Conservation (phyloP, 2,888 invertebrate genomes). For the Orchesellides sinensis region DNA sequence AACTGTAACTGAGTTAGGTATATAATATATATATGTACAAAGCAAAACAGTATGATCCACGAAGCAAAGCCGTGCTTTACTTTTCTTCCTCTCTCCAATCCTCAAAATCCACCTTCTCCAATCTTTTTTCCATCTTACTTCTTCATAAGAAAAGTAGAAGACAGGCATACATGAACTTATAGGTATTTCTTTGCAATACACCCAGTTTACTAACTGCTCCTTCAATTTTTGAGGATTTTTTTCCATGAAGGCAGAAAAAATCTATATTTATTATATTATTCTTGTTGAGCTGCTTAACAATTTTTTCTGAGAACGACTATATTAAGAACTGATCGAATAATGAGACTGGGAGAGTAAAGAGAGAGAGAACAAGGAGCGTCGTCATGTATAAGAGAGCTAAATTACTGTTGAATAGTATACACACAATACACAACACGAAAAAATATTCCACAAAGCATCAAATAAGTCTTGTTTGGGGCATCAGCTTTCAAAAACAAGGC, state of each 20-base stretch:
- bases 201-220: no score
- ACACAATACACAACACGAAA: no score
- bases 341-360: no score
- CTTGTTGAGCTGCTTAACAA: slow-evolving; percentile 24
- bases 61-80: slow-evolving; percentile 22
- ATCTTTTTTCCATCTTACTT: no score
- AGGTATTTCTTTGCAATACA: no score
- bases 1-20: no score
- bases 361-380: slow-evolving; percentile 24
- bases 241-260: not conserved
- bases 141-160: no score
- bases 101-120: not conserved
- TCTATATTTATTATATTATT: slow-evolving; percentile 4
- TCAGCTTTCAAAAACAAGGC: not conserved
- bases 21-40: not conserved
- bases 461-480: not conserved
- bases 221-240: not conserved
- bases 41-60: not conserved
- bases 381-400: slow-evolving; percentile 29
- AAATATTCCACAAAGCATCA: not conserved
- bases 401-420: slow-evolving; percentile 14
- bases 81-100: slow-evolving; percentile 16
- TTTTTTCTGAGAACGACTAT: slow-evolving; percentile 50
- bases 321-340: slow-evolving; percentile 56
- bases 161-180: no score